Percentiles rank a stretch among this genome's conserved stretches.
These are phyloP conservation scores for Euclidia mi DNA, from an alignment of 2,888 invertebrate genomes.

Conservation along the genomic window DNA sequence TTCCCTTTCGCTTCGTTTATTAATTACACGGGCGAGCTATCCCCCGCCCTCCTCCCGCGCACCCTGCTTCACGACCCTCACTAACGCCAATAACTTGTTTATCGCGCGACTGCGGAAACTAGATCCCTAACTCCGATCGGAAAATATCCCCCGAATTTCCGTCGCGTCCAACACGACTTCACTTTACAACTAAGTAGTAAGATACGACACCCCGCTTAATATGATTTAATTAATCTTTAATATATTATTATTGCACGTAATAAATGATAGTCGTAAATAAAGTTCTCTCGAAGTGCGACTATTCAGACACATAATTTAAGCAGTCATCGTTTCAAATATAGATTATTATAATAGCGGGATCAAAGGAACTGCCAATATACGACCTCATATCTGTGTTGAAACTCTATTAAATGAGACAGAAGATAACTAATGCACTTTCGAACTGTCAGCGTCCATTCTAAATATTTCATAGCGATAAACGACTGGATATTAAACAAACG, in stretches of 20 bases:
- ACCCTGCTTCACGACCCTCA: conserved; percentile 54
- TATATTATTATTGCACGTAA: conserved; percentile 18
- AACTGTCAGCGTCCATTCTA: conserved; percentile 30
- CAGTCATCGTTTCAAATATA: conserved; percentile 14
- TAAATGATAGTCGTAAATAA: conserved; percentile 13
- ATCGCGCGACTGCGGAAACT: conserved; percentile 83
- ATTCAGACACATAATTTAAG: not conserved
- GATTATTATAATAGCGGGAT: conserved; percentile 33
- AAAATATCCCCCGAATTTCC: conserved; percentile 81
- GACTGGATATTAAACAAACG: conserved; percentile 23
- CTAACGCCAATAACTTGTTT: conserved; percentile 84
- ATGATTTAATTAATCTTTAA: conserved; percentile 35
- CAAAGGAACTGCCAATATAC: conserved; percentile 31
- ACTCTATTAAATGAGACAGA: conserved; percentile 33
- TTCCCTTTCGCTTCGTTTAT: conserved; percentile 79
- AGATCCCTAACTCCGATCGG: conserved; percentile 80
- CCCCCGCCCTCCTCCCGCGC: conserved; percentile 40
- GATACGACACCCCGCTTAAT: conserved; percentile 26
- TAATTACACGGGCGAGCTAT: conserved; percentile 80
- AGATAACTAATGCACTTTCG: conserved; percentile 30
- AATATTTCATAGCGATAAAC: conserved; percentile 19
- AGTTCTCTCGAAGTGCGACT: conserved; percentile 8
- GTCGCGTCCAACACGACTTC: conserved; percentile 56
- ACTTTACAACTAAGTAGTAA: conserved; percentile 45
- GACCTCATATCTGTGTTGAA: conserved; percentile 25